A percentile compares a stretch with the other conserved stretches of the same genome.
Conservation (phyloP, 2,888 invertebrate genomes). For the Drosophila nigricruria region DNA sequence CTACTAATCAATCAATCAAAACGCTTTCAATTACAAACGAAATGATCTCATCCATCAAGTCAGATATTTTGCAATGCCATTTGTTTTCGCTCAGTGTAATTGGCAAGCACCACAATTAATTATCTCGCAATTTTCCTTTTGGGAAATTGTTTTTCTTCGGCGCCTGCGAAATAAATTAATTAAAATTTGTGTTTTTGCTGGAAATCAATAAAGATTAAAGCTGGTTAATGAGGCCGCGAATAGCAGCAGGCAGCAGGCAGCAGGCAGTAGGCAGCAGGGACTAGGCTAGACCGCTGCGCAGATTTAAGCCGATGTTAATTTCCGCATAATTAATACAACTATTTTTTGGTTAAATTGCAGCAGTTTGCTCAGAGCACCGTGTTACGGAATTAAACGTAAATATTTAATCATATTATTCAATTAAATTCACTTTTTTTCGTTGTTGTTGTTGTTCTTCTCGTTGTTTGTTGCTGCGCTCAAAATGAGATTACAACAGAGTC, state of each 20-base stretch:
- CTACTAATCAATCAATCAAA: background rate
- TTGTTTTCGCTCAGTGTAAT: background rate
- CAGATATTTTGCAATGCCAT: background rate
- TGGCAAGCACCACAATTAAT: slow-evolving; percentile 8
- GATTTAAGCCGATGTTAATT: slow-evolving; percentile 35
- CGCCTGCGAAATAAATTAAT: slow-evolving; percentile 17
- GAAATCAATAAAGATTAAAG: slow-evolving; percentile 67
- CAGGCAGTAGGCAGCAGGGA: background rate
- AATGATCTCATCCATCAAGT: background rate
- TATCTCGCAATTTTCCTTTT: slow-evolving; percentile 18
- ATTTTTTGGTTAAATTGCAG: slow-evolving; percentile 29
- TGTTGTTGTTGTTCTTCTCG: background rate
- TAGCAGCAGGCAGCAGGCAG: slow-evolving; percentile 4
- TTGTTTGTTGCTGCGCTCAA: background rate
- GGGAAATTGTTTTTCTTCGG: slow-evolving; percentile 5
- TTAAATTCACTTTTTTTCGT: slow-evolving; percentile 27
- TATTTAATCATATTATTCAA: slow-evolving; percentile 45
- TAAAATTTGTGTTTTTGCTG: slow-evolving; percentile 37
- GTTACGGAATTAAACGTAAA: slow-evolving; percentile 29
- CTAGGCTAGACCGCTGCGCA: background rate
- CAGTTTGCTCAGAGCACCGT: slow-evolving; percentile 6
- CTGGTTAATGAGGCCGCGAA: slow-evolving; percentile 38
- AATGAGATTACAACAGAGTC: slow-evolving; percentile 1
- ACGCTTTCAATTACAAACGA: background rate
- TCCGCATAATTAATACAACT: slow-evolving; percentile 42